Percentiles rank a stretch among this genome's conserved stretches.
Conservation (phyloP, 2,113 vertebrate species). For the Acrocephalus arundinaceus region DNA sequence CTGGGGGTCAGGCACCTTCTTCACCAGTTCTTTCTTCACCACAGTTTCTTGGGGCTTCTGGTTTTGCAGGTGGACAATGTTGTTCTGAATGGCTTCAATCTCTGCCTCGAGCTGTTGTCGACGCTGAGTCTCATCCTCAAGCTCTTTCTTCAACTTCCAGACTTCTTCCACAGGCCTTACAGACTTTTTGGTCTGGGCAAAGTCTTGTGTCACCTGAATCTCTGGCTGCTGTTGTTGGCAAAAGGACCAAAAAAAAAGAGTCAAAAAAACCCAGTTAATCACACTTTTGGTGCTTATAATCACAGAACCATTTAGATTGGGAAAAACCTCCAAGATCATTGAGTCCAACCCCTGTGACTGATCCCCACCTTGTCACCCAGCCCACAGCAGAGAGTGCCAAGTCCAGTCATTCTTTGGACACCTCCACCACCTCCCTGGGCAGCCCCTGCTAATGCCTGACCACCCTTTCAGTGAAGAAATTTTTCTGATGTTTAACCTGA, state of each 20-base stretch:
- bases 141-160: conserved; percentile 88
- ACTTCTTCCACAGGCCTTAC: conserved; percentile 74
- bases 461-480: not conserved
- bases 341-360: not conserved
- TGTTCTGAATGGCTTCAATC: conserved; percentile 83
- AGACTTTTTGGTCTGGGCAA: conserved; percentile 63
- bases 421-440: not conserved
- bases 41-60: conserved; percentile 88
- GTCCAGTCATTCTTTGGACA: rapidly evolving
- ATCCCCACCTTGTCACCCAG: not conserved
- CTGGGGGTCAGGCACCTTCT: conserved; percentile 89
- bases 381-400: not conserved
- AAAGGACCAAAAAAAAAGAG: not conserved
- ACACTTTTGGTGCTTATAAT: not conserved
- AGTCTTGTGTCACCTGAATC: conserved; percentile 57
- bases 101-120: conserved; percentile 89
- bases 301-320: not conserved
- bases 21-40: conserved; percentile 89
- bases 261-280: not conserved
- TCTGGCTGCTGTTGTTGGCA: conserved; percentile 83
- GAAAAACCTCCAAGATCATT: not conserved
- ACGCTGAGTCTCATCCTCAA: conserved; percentile 88
- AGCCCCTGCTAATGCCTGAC: not conserved
- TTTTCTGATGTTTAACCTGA: not conserved
- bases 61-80: conserved; percentile 85